A percentile compares a stretch with the other conserved stretches of the same genome.
phyloP scores from a whole-genome alignment of 2,113 vertebrate genomes.

The Falcunculus frontatus region DNA sequence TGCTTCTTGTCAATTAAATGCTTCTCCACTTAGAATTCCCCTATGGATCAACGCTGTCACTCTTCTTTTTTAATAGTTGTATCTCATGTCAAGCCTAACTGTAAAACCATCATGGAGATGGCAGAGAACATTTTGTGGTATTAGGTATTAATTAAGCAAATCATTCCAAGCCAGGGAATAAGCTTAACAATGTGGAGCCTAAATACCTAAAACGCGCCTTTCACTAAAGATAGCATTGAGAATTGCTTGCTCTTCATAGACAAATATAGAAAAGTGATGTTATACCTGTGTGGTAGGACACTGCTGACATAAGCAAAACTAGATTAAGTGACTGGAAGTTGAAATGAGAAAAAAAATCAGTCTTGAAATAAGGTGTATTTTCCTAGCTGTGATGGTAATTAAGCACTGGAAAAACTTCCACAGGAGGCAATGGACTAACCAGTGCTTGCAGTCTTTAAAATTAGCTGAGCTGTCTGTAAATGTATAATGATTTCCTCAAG shows the following conservation, averaged over 20 bases:
- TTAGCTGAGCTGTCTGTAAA: neutral
- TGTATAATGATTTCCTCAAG: neutral
- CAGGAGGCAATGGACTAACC: neutral
- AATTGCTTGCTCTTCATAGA: neutral
- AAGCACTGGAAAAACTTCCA: neutral
- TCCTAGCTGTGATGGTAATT: neutral
- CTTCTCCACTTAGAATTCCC: neutral
- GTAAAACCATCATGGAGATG: neutral
- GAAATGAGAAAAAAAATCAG: neutral
- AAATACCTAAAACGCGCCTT: neutral
- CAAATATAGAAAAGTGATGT: neutral
- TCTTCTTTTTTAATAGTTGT: neutral
- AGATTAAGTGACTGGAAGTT: neutral
- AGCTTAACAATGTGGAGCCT: neutral
- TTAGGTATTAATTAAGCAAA: neutral
- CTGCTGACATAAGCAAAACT: neutral
- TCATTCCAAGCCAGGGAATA: neutral
- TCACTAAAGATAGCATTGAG: neutral
- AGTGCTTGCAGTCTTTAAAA: neutral
- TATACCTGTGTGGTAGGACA: neutral
- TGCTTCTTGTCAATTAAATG: neutral
- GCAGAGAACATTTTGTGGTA: neutral
- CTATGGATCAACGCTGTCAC: neutral
- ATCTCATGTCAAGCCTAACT: neutral
- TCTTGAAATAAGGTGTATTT: neutral